Conservation (phyloP, 1,140 invertebrate genomes). For the Pemphigus obesinymphae region DNA sequence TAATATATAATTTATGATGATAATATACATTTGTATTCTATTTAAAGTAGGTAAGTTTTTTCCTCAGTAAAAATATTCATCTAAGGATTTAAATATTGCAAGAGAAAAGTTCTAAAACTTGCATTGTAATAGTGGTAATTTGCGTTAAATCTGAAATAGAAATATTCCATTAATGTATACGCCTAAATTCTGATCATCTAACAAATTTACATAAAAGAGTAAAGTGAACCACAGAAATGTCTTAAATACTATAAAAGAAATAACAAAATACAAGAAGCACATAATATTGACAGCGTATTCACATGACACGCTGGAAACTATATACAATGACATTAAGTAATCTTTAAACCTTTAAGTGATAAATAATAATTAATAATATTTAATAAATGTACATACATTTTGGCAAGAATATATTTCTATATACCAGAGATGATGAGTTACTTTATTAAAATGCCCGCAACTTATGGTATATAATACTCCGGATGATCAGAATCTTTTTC, state of each 20-base stretch:
- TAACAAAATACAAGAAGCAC: constrained; percentile 41
- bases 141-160: background rate
- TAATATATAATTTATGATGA: background rate
- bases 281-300: constrained; percentile 32
- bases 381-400: constrained; percentile 40
- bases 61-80: background rate
- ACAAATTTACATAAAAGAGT: constrained; percentile 3
- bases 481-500: constrained; percentile 97
- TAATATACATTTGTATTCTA: background rate
- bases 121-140: constrained; percentile 8
- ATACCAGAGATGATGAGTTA: constrained; percentile 26
- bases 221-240: constrained; percentile 22
- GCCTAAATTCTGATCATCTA: constrained; percentile 9
- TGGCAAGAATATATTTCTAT: constrained; percentile 29
- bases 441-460: constrained; percentile 24
- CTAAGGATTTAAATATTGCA: background rate
- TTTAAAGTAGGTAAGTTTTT: background rate
- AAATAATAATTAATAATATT: constrained; percentile 37
- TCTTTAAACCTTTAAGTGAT: constrained; percentile 37
- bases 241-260: constrained; percentile 40
- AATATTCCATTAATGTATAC: constrained; percentile 7
- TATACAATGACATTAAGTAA: constrained; percentile 40
- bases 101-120: background rate
- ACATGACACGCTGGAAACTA: constrained; percentile 27
- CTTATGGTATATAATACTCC: constrained; percentile 83